Base-by-base conservation (phyloP, 2,797 vertebrate genomes). In the Poecilia gillii region DNA sequence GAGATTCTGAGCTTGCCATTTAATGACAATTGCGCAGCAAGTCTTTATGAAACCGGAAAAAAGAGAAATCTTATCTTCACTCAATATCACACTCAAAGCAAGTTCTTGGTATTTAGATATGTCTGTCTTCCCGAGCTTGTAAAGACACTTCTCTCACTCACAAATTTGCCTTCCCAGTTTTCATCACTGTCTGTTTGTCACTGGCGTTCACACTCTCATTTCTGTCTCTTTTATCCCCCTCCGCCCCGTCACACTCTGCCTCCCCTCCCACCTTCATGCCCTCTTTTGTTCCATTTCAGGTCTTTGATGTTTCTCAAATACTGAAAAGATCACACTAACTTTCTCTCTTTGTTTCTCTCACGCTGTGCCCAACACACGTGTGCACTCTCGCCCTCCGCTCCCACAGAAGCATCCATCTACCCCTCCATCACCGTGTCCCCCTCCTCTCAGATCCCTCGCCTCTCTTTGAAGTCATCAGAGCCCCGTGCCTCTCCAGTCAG, bases 401-500 rank as follows among this genome's bases (percentile, higher is more conserved):
- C 84, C 85, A 81, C 53, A 75, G 74, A 81, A 89, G 81, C 86
- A 82, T 90, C 87, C 89, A 84, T 90, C 89, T 84, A 86, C 85
- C 84, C 83, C 86, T 88, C 83, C 84, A 83, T 87, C 80, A 77
- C 75, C 76, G 85, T 88, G 83, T 85, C 81, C 90, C 90, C 87
- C 91, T 87, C 85, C 90, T 85, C 90, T 93, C 86, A 83, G 88
- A 85, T 91, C 90, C 83, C 83, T 89, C 57, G 20, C 76, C 83
- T 90, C 92, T 75, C 91, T 94, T 94, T 95, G 93, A 95, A 95
- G 92, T 94, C 88, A 85, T 94, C 90, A 87, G 86, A 92, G 87
- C 86, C 66, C 76, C 59, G 77, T 87, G 89, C 86, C 89, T 86
- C 88, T 93, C 87, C 89, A 93, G 81, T 91, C 90, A 73, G 90